Evolutionary conservation across 1,140 invertebrate genomes (phyloP), one percentile per base, ranked within the genome.

Genomic region (Stenopsyche tienmushanensis): DNA sequence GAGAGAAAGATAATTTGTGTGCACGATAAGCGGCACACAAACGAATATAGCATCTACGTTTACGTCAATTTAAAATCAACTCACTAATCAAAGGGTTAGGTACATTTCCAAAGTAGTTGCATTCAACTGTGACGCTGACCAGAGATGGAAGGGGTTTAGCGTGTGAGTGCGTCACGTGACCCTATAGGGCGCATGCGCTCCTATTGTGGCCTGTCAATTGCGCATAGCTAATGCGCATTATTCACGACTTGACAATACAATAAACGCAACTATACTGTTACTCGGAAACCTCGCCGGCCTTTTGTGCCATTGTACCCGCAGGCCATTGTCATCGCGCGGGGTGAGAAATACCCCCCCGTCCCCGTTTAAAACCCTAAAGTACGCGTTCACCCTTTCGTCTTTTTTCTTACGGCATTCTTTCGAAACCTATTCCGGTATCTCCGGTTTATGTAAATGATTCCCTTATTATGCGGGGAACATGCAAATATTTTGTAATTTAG

Each of bases 401-500:
- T 25, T 29, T 47, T 47, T 47, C 13, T 60, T 18, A 10, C 18
- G 10, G 23, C 7, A 2, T 1, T n/a, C n/a, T 60, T n/a, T 26
- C 42, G 57, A 60, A 54, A 39, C 42, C 41, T 44, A 60, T 60
- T 60, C 57, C 57, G 57, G 57, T 60, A 60, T 47, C 42, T 60
- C 57, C 57, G 57, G 57, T 60, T 60, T 60, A 60, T 60, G 57
- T 44, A 60, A 60, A 60, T 60, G 21, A 44, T 47, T 47, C 23
- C 42, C 57, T 41, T 29, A 60, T 60, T 60, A 60, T 60, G 57
- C 24, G 42, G 39, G 26, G 57, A 60, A 60, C 57, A 60, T 60
- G 57, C 57, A 60, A 60, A 60, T 60, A 60, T 60, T 60, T 60
- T 47, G 57, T 60, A 42, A 60, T 60, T 60, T 60, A 60, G 47